A percentile compares a stretch with the other conserved stretches of the same genome.
Evolutionary conservation across 1,140 invertebrate species (phyloP).

Genomic region (Trypoxylus dichotomus): DNA sequence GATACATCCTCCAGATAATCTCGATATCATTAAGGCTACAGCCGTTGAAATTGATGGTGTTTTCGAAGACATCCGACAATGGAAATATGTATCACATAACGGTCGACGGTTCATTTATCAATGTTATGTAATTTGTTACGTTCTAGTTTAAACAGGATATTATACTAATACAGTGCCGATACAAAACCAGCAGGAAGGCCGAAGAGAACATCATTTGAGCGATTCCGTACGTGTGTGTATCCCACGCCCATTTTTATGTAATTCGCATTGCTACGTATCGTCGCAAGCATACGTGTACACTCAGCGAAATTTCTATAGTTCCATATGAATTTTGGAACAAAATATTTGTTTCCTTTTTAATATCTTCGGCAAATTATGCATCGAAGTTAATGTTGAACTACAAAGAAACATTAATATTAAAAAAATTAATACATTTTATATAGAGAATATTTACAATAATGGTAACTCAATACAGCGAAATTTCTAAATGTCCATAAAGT

Average conservation of each 20-base stretch:
- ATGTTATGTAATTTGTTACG: slow-evolving; percentile 3
- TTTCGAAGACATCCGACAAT: background rate
- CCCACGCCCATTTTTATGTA: background rate
- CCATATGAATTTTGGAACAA: too few species aligned
- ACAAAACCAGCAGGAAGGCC: background rate
- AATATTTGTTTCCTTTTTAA: too few species aligned
- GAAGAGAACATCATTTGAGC: background rate
- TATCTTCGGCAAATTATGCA: too few species aligned
- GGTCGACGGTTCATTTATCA: background rate
- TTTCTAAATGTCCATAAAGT: too few species aligned
- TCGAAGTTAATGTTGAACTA: too few species aligned
- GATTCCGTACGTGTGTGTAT: background rate
- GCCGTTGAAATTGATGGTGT: background rate
- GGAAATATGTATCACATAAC: slow-evolving; percentile 3
- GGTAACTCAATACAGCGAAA: too few species aligned
- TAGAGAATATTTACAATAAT: too few species aligned
- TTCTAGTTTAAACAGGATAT: background rate
- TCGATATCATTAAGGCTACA: background rate
- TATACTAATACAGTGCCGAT: background rate
- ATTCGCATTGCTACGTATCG: too few species aligned
- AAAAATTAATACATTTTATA: too few species aligned
- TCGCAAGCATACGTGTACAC: too few species aligned
- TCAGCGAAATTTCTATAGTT: too few species aligned
- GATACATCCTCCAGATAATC: background rate
- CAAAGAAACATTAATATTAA: too few species aligned